phyloP scores from a whole-genome alignment of 2,797 vertebrate species.

The Sebastes matsubarae region DNA sequence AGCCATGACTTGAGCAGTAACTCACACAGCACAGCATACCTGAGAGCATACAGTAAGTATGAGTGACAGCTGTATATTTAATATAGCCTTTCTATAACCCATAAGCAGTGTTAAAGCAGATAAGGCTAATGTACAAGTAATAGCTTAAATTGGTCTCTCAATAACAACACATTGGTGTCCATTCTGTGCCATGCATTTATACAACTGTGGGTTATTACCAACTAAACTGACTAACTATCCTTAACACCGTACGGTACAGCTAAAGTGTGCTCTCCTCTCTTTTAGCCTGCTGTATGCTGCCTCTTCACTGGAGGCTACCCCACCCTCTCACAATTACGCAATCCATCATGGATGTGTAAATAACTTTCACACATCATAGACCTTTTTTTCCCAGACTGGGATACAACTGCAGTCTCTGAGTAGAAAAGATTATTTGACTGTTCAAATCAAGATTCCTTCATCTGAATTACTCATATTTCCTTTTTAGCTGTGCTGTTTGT shows the following conservation, averaged over 20 bases:
- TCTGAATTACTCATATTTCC: background rate
- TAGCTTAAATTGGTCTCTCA: background rate
- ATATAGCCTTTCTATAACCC: background rate
- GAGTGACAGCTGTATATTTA: background rate
- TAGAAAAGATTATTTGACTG: background rate
- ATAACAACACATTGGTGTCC: background rate
- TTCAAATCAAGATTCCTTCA: conserved; percentile 3
- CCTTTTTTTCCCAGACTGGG: background rate
- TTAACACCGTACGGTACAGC: background rate
- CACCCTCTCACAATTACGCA: background rate
- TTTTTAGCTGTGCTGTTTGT: background rate
- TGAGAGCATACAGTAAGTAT: background rate
- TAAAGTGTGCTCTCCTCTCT: background rate
- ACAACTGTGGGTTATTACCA: background rate
- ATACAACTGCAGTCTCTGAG: background rate
- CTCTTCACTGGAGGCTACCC: background rate
- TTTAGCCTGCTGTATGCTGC: background rate
- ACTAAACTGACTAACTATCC: background rate
- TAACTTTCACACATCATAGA: background rate
- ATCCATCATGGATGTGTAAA: background rate
- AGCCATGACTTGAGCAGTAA: conserved; percentile 10
- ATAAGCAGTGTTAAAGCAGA: background rate
- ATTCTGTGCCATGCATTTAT: background rate
- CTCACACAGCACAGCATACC: conserved; percentile 1
- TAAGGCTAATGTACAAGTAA: background rate